These are phyloP conservation scores for Apaloderma vittatum DNA, from an alignment of 2,113 vertebrate genomes.

Conservation along the genomic window DNA sequence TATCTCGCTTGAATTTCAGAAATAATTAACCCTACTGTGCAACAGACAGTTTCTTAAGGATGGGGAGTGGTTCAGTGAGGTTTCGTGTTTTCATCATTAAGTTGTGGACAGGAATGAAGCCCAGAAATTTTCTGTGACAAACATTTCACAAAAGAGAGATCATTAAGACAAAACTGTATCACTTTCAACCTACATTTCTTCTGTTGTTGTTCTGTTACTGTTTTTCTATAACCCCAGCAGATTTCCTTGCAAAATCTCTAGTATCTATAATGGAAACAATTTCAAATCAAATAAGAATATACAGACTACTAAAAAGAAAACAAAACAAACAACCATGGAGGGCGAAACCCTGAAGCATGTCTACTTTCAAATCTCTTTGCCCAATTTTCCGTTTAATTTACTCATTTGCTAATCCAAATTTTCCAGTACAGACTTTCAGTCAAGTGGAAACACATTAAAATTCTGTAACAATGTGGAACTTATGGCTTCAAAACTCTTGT, in stretches of 20 bases:
- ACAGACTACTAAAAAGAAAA: background rate
- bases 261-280: background rate
- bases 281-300: constrained; percentile 1
- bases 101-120: background rate
- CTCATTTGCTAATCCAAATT: constrained; percentile 30
- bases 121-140: background rate
- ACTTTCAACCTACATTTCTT: background rate
- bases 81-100: background rate
- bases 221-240: background rate
- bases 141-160: background rate
- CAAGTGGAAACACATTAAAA: constrained; percentile 10
- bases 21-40: background rate
- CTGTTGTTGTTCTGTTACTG: background rate
- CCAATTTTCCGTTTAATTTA: constrained; percentile 33
- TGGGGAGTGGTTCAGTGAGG: accelerated
- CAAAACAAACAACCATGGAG: background rate
- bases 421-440: background rate
- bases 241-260: background rate
- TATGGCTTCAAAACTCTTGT: background rate
- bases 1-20: background rate
- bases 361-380: background rate
- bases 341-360: background rate
- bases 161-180: background rate
- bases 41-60: background rate
- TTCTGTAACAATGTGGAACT: background rate